Base-by-base conservation (phyloP, 2,113 vertebrate species). In the Pseudolaguvia tuberculata region DNA sequence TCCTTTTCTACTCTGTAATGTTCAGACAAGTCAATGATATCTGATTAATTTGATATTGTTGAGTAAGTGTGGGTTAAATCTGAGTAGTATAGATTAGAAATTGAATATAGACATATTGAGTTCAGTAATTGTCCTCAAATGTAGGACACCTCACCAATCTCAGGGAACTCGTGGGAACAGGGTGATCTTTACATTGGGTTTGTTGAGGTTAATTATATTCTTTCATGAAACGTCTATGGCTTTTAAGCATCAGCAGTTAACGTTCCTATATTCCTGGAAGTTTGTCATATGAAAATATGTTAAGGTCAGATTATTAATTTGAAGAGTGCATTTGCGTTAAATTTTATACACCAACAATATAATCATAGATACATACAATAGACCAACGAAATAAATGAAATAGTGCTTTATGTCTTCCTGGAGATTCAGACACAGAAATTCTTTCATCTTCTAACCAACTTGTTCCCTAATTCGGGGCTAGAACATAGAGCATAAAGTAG, bases 161-260 rank as follows among this genome's bases (percentile, higher is more conserved):
- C 39, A 71, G 21, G 53, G 31, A 50, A 70, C 75, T 79, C 56
- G 29, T 78, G 67, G 69, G 73, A 76, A 78, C 73, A 39, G 21
- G 31, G 15, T 58, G 55, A 42, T 75, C 45, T 65, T 72, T 67
- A 63, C 45, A 66, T 27, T 29, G 18, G 55, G 66, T 74, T 73
- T 84, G 77, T 75, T 85, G 84, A 80, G 83, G 85, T 76, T 83
- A 82, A 81, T 80, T 73, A 70, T 82, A 80, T 77, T 81, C 76
- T 81, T 73, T 66, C 76, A 81, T 83, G 82, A 79, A 77, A 86
- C 88, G 86, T 86, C 86, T 85, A 74, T 77, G 80, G 78, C 79
- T 85, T 86, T 84, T 77, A 85, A 83, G 77, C 80, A 80, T 88
- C 83, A 84, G 84, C 84, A 86, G 80, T 86, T 85, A 85, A 85